Evolutionary conservation across 35 echinoderm and acorn worm genomes (phyloP), one percentile per base, ranked within the genome.

Genomic region (Lytechinus pictus): DNA sequence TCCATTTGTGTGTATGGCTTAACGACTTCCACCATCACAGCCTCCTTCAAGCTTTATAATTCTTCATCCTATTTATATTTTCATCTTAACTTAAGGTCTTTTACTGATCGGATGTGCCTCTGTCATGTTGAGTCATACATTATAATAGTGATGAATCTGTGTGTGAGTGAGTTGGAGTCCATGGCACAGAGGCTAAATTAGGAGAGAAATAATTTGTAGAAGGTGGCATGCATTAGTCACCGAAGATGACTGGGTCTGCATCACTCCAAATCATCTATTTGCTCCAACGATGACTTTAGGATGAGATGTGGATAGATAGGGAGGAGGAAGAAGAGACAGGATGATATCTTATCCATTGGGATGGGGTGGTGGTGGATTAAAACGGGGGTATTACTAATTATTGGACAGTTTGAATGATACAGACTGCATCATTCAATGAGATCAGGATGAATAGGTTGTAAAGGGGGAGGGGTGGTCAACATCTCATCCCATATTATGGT

Each of bases 251-350:
- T 79, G 66, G 66, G 21, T 79, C 66, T 79, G 66, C 66, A 79
- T 79, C 66, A 79, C 66, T 79, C 66, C 66, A 79, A 79, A 79
- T 79, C 66, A 79, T 79, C 66, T 79, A 79, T 79, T 79, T 79
- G 66, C 66, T 79, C 66, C 66, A 5, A 79, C 66, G 0, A 24
- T n/a, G 66, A 79, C 14, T 21, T 71, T 21, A 21, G 61, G 61
- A 71, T 71, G 61, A 71, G 16, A 71, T 5, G 61, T 12, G 61
- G 61, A 6, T 16, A 71, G 14, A 58, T 58, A 13, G 56, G 56
- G 56, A 58, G 55, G 11, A 57, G 55, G 55, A 11, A 11, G 55
- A 9, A 57, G 8, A 57, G 55, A 57, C 11, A 13, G 60, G 60
- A 19, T 66, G 11, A 1, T 44, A 44, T 44, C 33, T 44, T 1